Evolutionary conservation across 2,113 vertebrate genomes (phyloP), one percentile per base, ranked within the genome.

Genomic region (Nesospiza acunhae): DNA sequence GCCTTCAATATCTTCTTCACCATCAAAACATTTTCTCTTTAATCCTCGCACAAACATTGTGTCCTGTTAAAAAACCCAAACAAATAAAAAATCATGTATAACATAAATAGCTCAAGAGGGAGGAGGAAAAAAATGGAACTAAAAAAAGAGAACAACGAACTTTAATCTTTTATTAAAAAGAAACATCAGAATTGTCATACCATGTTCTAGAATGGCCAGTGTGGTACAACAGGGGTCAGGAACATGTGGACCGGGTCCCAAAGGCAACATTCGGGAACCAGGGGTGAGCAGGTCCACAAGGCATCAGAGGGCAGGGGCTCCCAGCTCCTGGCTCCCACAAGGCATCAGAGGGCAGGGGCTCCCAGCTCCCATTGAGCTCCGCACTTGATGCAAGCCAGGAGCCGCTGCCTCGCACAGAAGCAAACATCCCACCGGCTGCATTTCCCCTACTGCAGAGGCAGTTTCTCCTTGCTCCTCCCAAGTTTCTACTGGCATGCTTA

Each of bases 41-140:
- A 98, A 96, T 97, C 99, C 99, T 96, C 99, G 98, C 58, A 98
- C 97, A 97, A 99, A 99, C 99, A 99, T 99, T 62, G 96, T 98
- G 98, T 96, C 98, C 98, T 99, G 97, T 74, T 39, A 56, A 94
- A 78, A 70, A 27, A 72, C 59, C 21, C 23, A 67, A 41, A 13
- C 46, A 94, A 69, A 66, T 4, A 44, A 64, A 41, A 64, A 23
- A 2, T 4, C 2, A 60, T 39, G 39, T 62, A 81, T 47, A 60
- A 74, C 0, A 1, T 39, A 24, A 92, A 70, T 28, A 62, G 62
- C 31, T 87, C 41, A 70, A 56, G 17, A 83, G 9, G 41, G 11
- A 52, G 22, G 24, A n/a, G 12, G 4, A 12, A 35, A 31, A 46
- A 31, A 67, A 47, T 9, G 31, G 44, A 4, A 46, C 21, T 63